A percentile compares a stretch with the other conserved stretches of the same genome.
Evolutionary conservation across 2,888 invertebrate species (phyloP).

Genomic region (Leptodirus hochenwartii): DNA sequence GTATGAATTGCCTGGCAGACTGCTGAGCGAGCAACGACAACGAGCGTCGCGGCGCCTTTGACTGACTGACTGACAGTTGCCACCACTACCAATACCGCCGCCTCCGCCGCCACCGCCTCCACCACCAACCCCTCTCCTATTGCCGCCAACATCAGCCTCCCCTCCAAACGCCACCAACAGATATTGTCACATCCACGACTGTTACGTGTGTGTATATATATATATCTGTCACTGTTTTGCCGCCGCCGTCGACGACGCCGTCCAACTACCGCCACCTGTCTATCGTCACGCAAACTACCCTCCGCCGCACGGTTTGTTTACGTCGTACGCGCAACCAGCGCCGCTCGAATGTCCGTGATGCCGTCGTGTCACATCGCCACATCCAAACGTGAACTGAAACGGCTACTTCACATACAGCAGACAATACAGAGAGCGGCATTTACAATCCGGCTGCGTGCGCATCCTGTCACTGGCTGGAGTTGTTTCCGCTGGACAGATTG

Average conservation of each 20-base stretch:
- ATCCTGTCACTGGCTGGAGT: too few species aligned
- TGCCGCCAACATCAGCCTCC: conserved; percentile 1
- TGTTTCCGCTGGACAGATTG: conserved; percentile 2
- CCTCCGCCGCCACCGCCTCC: conserved; percentile 5
- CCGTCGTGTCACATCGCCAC: too few species aligned
- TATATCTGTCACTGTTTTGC: conserved; percentile 13
- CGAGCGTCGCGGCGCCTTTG: conserved; percentile 25
- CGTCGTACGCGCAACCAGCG: not conserved
- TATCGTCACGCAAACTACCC: not conserved
- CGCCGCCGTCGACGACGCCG: conserved; percentile 7
- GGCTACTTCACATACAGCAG: too few species aligned
- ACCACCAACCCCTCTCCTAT: conserved; percentile 3
- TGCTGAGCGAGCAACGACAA: too few species aligned
- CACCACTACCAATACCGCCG: conserved; percentile 7
- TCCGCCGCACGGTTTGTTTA: too few species aligned
- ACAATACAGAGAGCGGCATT: too few species aligned
- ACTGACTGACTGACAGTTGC: conserved; percentile 29
- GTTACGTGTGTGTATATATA: conserved; percentile 8
- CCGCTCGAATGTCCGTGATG: too few species aligned
- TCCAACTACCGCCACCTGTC: not conserved
- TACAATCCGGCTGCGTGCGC: too few species aligned
- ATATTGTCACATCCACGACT: conserved; percentile 2
- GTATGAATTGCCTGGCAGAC: too few species aligned
- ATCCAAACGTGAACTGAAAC: too few species aligned
- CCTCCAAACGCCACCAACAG: not conserved